Conservation (phyloP, 2,888 invertebrate species). For the Erpobdella octoculata region DNA sequence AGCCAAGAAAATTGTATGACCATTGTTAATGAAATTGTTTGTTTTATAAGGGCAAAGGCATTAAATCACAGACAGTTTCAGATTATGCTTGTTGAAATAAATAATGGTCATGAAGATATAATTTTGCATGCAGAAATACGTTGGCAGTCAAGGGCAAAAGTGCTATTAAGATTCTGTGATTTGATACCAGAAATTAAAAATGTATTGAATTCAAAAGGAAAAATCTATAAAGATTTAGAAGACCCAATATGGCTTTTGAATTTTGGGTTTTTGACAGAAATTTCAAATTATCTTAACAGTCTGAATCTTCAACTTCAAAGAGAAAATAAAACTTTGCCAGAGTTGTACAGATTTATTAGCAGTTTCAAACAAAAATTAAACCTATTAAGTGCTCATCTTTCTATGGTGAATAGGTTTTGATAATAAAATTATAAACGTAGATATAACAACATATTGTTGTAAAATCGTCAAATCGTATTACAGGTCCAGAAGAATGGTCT, state of each 20-base stretch:
- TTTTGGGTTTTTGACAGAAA: background rate
- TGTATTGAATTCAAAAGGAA: background rate
- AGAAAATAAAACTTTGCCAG: background rate
- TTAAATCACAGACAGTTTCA: constrained; percentile 1
- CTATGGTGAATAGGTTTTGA: too few species aligned
- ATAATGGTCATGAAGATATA: background rate
- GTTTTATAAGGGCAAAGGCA: background rate
- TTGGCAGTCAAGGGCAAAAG: background rate
- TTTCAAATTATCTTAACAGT: background rate
- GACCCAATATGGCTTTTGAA: background rate
- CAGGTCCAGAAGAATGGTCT: too few species aligned
- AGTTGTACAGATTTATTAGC: background rate
- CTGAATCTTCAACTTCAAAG: constrained; percentile 1
- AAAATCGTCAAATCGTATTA: too few species aligned
- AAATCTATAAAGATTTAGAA: background rate
- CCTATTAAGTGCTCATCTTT: too few species aligned
- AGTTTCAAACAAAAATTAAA: background rate
- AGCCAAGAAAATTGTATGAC: background rate
- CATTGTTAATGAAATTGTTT: background rate
- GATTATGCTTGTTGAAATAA: background rate
- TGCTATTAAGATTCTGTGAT: background rate
- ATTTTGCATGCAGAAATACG: background rate
- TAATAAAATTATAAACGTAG: too few species aligned
- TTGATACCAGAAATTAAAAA: background rate
- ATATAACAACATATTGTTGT: too few species aligned